These are phyloP conservation scores for Agrotis puta DNA, from an alignment of 2,888 invertebrate species.

Conservation along the genomic window DNA sequence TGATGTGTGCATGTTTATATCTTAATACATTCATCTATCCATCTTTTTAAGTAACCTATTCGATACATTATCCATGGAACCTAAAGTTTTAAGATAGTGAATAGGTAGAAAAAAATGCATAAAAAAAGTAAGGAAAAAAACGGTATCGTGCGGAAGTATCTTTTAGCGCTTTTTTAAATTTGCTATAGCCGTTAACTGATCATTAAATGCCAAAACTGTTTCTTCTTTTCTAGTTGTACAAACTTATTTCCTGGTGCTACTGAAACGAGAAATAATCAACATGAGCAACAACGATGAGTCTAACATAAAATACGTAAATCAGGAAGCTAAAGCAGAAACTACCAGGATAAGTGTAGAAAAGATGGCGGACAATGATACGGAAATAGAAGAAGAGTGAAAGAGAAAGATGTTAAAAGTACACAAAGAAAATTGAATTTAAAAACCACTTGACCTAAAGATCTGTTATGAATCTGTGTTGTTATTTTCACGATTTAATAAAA, in stretches of 20 bases:
- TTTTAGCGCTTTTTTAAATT: too few species aligned
- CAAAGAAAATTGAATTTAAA: not conserved
- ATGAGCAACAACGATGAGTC: slow-evolving; percentile 17
- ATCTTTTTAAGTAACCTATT: too few species aligned
- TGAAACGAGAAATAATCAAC: slow-evolving; percentile 58
- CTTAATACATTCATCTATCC: too few species aligned
- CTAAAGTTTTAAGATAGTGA: too few species aligned
- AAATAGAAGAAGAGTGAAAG: slow-evolving; percentile 29
- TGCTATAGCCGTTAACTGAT: too few species aligned
- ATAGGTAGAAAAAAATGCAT: too few species aligned
- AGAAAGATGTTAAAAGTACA: not conserved
- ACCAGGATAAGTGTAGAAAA: slow-evolving; percentile 1
- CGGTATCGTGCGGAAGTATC: too few species aligned
- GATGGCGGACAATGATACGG: slow-evolving; percentile 4
- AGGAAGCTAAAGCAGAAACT: slow-evolving; percentile 40
- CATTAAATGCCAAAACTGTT: not conserved
- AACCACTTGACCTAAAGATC: not conserved
- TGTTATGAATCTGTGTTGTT: too few species aligned
- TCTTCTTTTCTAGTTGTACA: slow-evolving; percentile 53
- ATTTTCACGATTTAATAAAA: too few species aligned
- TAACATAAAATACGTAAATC: slow-evolving; percentile 41
- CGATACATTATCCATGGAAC: too few species aligned
- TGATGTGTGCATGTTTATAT: too few species aligned
- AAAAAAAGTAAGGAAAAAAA: too few species aligned
- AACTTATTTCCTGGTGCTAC: slow-evolving; percentile 57